A percentile compares a stretch with the other conserved stretches of the same genome.
These are phyloP conservation scores for Sminthopsis crassicaudata DNA, from an alignment of 2,113 vertebrate genomes.

Conservation along the genomic window DNA sequence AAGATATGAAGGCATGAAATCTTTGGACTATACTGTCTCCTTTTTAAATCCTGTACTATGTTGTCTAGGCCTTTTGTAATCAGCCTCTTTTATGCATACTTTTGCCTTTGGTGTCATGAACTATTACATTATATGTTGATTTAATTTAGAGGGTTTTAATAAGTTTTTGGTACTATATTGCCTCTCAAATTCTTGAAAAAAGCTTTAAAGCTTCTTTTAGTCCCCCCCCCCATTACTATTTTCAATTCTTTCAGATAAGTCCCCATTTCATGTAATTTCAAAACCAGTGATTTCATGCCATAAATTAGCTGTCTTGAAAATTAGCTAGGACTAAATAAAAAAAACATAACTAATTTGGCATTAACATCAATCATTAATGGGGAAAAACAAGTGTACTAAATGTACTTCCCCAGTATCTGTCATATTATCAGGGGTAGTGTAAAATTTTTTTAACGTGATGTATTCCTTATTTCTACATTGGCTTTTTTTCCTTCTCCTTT, in stretches of 20 bases:
- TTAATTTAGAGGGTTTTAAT: not conserved
- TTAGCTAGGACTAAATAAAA: not conserved
- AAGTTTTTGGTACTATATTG: not conserved
- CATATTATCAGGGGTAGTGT: slow-evolving; percentile 2
- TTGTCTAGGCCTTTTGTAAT: not conserved
- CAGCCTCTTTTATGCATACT: not conserved
- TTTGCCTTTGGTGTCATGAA: not conserved
- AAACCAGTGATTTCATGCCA: not conserved
- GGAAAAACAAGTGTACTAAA: not conserved
- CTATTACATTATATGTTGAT: not conserved
- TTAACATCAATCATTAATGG: not conserved
- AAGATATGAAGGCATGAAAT: not conserved
- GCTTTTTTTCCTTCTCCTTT: slow-evolving; percentile 43
- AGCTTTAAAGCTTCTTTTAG: not conserved
- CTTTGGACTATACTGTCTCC: not conserved
- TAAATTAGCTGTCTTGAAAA: not conserved
- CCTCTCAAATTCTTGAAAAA: not conserved
- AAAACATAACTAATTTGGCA: not conserved
- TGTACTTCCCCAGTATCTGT: not conserved
- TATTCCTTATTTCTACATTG: slow-evolving; percentile 42
- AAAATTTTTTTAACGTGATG: slow-evolving; percentile 13
- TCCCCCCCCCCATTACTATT: not conserved
- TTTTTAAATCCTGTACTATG: not conserved
- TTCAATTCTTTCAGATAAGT: not conserved
- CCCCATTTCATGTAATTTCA: not conserved